Conservation (phyloP, 2,888 invertebrate species). For the Microctonus brassicae region DNA sequence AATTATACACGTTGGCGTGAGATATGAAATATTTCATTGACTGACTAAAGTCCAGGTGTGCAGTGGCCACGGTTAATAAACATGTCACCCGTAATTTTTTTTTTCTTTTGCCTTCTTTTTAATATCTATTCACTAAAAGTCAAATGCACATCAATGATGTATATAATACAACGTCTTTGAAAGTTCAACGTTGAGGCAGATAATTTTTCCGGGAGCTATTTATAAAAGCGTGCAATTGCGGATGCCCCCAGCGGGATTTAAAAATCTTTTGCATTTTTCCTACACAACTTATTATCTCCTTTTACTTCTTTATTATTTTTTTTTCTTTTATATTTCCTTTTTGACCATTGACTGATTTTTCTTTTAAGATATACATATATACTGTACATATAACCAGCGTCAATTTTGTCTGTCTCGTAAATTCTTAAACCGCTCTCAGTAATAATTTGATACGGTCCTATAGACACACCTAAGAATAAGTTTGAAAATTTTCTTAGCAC, state of each 20-base stretch:
- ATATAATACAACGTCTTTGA: not conserved
- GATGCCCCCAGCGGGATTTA: not conserved
- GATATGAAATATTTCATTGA: not conserved
- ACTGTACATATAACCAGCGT: not conserved
- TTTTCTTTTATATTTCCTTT: not conserved
- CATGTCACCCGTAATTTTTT: too few species aligned
- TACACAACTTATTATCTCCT: not conserved
- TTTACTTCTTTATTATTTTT: not conserved
- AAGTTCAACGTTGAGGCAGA: not conserved
- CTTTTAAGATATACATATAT: not conserved
- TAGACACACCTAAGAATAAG: not conserved
- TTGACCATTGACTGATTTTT: not conserved
- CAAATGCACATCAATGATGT: not conserved
- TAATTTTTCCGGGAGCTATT: constrained; percentile 3
- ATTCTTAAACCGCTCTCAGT: constrained; percentile 5
- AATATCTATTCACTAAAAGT: too few species aligned
- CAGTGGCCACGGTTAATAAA: too few species aligned
- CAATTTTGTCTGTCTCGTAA: constrained; percentile 15
- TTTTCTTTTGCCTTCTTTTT: too few species aligned
- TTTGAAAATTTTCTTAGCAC: not conserved
- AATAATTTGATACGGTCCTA: constrained; percentile 8
- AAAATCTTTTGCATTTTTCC: not conserved
- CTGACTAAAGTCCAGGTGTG: too few species aligned
- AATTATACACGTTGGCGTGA: not conserved
- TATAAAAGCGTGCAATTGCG: constrained; percentile 5